Evolutionary conservation across 2,797 vertebrate species (phyloP).

Genomic region (Octomys mimax): DNA sequence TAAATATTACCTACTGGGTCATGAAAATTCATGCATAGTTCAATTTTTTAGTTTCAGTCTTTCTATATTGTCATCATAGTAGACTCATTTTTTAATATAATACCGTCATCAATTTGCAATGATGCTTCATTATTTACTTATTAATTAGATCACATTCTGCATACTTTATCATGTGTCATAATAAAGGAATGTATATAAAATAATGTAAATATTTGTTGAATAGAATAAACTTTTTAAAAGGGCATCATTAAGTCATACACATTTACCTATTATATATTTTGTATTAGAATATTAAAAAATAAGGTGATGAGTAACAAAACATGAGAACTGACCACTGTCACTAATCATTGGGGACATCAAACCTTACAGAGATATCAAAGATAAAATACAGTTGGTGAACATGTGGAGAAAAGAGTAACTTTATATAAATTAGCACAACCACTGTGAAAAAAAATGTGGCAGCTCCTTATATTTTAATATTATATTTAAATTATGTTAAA

Average conservation of each 20-base stretch:
- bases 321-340: neutral
- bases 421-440: neutral
- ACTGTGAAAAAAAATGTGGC: neutral
- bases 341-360: neutral
- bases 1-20: neutral
- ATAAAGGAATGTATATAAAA: neutral
- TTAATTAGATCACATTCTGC: neutral
- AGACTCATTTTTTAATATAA: neutral
- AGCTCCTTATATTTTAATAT: neutral
- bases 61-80: neutral
- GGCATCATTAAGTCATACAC: neutral
- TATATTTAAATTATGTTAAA: no score
- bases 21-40: neutral
- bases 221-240: neutral
- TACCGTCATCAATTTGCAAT: neutral
- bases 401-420: neutral
- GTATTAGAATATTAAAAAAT: neutral
- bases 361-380: neutral
- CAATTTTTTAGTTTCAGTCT: neutral
- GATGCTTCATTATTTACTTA: conserved; percentile 4
- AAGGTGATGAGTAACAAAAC: neutral
- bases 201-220: neutral
- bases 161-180: neutral
- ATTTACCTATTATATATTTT: conserved; percentile 44
- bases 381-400: neutral